Base-by-base conservation (phyloP, 2,113 vertebrate genomes). In the Tachuris rubrigastra region DNA sequence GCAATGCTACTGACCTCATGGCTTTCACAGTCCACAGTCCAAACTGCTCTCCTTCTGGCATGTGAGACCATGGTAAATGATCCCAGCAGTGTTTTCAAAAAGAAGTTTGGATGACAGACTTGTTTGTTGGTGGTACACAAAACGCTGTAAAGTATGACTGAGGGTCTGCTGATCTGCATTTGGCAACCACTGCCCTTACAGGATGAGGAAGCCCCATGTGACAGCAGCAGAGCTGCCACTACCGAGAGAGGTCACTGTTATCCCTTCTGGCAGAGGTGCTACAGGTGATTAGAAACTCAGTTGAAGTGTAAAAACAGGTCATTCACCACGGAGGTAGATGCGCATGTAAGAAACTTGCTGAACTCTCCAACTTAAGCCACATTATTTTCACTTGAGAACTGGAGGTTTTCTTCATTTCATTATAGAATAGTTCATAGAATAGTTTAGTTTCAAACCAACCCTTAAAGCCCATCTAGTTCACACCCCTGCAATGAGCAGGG, bases 301-400 rank as follows among this genome's bases (percentile, higher is more conserved):
- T 27, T 73, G 37, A 81, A 47, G 23, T 30, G 4, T 53, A 74
- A 62, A 71, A 62, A 41, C 13, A 52, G 25, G 22, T 37, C 5
- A 10, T 24, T 58, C 10, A 3, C 65, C 44, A 25, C 7, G 21
- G 28, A 77, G 7, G 1, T 1, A 0, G 10, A 7, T 42, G n/a
- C 21, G 12, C 5, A 4, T 11, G 2, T 28, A 76, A 31, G 20
- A 55, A 69, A 73, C 6, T 35, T 80, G 23, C 33, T 41, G 56
- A 90, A 58, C 30, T 23, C 8, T 74, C 23, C 55, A 44, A 59
- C 15, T 58, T 35, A 42, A 58, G 63, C 7, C 31, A 44, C 1
- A 0, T 55, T 76, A 58, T 80, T 81, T 74, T 87, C 78, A 50
- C 31, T 69, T 91, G 8, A 33, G 44, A 82, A 85, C 7, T 30